These are phyloP conservation scores for Recurvirostra avosetta DNA, from an alignment of 2,113 vertebrate genomes.

Conservation along the genomic window DNA sequence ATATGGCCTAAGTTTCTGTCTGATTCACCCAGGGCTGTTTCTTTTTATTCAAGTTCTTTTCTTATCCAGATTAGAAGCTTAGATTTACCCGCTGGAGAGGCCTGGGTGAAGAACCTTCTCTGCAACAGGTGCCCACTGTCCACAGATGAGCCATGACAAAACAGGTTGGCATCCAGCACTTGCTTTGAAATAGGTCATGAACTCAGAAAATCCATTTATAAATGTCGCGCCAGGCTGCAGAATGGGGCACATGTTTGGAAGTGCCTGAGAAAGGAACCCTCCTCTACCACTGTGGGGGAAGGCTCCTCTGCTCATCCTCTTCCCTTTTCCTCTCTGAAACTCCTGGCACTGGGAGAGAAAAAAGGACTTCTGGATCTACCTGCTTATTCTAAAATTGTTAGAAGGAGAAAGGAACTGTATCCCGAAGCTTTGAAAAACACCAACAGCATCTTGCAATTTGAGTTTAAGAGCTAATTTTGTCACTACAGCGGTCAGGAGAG, in stretches of 20 bases:
- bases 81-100: neutral
- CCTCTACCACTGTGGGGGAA: neutral
- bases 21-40: neutral
- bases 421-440: neutral
- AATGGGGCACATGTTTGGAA: neutral
- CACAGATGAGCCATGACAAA: neutral
- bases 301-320: neutral
- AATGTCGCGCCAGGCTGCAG: neutral
- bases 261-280: neutral
- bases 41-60: neutral
- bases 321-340: neutral
- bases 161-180: neutral
- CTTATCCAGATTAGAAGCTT: neutral
- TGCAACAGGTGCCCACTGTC: neutral
- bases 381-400: neutral
- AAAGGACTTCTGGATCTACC: neutral
- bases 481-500: neutral
- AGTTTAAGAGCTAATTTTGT: neutral
- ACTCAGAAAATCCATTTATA: constrained; percentile 25
- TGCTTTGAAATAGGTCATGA: neutral
- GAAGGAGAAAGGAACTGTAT: neutral
- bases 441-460: neutral
- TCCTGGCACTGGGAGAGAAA: neutral
- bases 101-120: neutral
- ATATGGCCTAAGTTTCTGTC: neutral